A percentile compares a stretch with the other conserved stretches of the same genome.
These are phyloP conservation scores for Patella vulgata DNA, from an alignment of 1,140 invertebrate species.

Conservation along the genomic window DNA sequence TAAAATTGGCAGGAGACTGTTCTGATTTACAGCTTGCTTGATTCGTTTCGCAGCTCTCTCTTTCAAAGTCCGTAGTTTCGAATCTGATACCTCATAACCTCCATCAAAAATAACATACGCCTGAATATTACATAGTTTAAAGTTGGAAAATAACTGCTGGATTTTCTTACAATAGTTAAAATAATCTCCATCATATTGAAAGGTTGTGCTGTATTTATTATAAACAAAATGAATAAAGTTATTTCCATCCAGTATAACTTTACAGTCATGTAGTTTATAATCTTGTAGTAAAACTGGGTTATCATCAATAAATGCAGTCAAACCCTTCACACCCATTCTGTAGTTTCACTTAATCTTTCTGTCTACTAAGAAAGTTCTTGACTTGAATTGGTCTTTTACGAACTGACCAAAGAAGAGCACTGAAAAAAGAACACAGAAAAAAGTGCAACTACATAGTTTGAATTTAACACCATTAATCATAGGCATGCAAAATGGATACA, in stretches of 20 bases:
- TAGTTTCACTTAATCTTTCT: neutral
- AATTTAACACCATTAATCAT: too few relatives aligned
- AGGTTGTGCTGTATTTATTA: slow-evolving; percentile 72
- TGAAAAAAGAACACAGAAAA: too few relatives aligned
- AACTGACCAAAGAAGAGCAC: too few relatives aligned
- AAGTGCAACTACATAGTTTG: too few relatives aligned
- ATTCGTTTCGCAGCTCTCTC: slow-evolving; percentile 75
- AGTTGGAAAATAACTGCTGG: slow-evolving; percentile 76
- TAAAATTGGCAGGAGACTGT: slow-evolving; percentile 66
- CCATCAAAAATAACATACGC: slow-evolving; percentile 87
- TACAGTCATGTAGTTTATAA: slow-evolving; percentile 75
- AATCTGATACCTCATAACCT: slow-evolving; percentile 74
- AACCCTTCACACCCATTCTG: slow-evolving; percentile 72
- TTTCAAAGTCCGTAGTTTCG: slow-evolving; percentile 79
- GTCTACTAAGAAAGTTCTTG: too few relatives aligned
- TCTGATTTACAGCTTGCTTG: slow-evolving; percentile 56
- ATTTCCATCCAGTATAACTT: slow-evolving; percentile 85
- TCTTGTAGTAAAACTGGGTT: slow-evolving; percentile 75
- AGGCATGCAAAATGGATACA: too few relatives aligned
- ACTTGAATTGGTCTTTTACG: too few relatives aligned
- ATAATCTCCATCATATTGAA: slow-evolving; percentile 87
- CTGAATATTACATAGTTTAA: slow-evolving; percentile 79
- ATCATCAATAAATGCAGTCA: slow-evolving; percentile 74
- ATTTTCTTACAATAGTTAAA: slow-evolving; percentile 76
- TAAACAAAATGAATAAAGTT: slow-evolving; percentile 81